Evolutionary conservation across 2,888 invertebrate genomes (phyloP).

Genomic region (Schrankia costaestrigalis): DNA sequence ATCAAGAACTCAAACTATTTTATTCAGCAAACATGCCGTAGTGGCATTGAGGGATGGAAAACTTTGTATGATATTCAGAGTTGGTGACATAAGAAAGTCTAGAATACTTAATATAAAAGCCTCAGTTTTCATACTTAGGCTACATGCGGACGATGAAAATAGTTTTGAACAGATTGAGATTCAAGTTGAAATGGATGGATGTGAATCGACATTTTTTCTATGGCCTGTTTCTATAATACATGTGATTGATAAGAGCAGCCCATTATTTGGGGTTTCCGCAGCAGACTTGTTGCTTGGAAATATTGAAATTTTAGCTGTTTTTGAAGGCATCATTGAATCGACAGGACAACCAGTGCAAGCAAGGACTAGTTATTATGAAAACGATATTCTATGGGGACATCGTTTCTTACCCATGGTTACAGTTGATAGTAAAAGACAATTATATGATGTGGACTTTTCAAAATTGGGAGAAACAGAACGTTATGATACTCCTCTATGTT

Average conservation of each 20-base stretch:
- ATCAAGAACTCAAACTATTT: slow-evolving; percentile 94
- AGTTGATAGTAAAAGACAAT: slow-evolving; percentile 85
- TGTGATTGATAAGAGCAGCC: slow-evolving; percentile 91
- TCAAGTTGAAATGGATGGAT: slow-evolving; percentile 88
- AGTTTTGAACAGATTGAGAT: slow-evolving; percentile 92
- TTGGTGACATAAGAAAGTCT: slow-evolving; percentile 96
- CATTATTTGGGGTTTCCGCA: slow-evolving; percentile 93
- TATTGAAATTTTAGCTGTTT: slow-evolving; percentile 92
- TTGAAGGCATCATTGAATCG: slow-evolving; percentile 94
- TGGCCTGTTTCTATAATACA: slow-evolving; percentile 98
- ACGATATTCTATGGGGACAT: slow-evolving; percentile 93
- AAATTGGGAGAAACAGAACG: slow-evolving; percentile 91
- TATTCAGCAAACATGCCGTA: slow-evolving; percentile 94
- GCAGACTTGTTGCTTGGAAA: slow-evolving; percentile 92
- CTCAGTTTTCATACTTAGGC: slow-evolving; percentile 90
- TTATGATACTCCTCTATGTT: slow-evolving; percentile 92
- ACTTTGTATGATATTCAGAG: slow-evolving; percentile 93
- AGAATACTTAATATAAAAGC: slow-evolving; percentile 96
- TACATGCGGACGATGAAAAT: slow-evolving; percentile 89
- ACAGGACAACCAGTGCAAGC: slow-evolving; percentile 92
- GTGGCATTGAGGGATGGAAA: slow-evolving; percentile 92
- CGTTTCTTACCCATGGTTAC: slow-evolving; percentile 89
- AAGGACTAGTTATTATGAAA: slow-evolving; percentile 88
- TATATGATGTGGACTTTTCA: slow-evolving; percentile 93
- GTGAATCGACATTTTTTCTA: slow-evolving; percentile 95